phyloP scores from a whole-genome alignment of 2,113 vertebrate species.

The Catharus fuscescens region DNA sequence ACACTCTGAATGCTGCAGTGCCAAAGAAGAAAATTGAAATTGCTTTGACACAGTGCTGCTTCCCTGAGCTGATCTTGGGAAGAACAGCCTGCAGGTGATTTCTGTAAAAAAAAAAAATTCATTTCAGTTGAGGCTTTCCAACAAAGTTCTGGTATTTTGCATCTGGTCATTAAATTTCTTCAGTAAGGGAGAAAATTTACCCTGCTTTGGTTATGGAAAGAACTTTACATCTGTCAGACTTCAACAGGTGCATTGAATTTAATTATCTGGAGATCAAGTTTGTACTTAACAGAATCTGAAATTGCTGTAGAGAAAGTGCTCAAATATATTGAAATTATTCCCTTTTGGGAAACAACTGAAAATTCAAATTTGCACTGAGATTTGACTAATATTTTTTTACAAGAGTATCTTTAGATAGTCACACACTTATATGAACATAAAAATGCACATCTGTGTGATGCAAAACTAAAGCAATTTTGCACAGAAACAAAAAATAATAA shows the following conservation, averaged over 20 bases:
- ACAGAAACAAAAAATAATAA: background rate
- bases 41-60: background rate
- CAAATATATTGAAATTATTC: background rate
- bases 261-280: slow-evolving; percentile 29
- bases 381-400: background rate
- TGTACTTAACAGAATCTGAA: slow-evolving; percentile 15
- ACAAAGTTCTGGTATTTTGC: background rate
- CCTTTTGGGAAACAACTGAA: slow-evolving; percentile 12
- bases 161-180: background rate
- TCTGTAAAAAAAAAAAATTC: background rate
- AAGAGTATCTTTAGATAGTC: background rate
- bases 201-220: background rate
- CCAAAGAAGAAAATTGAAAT: background rate
- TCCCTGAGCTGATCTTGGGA: background rate
- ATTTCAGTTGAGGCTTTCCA: background rate
- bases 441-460: background rate
- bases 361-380: slow-evolving; percentile 12
- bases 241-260: slow-evolving; percentile 51
- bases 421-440: background rate
- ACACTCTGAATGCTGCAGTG: background rate
- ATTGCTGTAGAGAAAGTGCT: background rate
- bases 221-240: background rate
- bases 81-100: background rate
- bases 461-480: background rate
- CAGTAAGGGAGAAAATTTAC: background rate